Percentiles rank a stretch among this genome's conserved stretches.
phyloP scores from a whole-genome alignment of 2,888 invertebrate species.

The Tipula lateralis region DNA sequence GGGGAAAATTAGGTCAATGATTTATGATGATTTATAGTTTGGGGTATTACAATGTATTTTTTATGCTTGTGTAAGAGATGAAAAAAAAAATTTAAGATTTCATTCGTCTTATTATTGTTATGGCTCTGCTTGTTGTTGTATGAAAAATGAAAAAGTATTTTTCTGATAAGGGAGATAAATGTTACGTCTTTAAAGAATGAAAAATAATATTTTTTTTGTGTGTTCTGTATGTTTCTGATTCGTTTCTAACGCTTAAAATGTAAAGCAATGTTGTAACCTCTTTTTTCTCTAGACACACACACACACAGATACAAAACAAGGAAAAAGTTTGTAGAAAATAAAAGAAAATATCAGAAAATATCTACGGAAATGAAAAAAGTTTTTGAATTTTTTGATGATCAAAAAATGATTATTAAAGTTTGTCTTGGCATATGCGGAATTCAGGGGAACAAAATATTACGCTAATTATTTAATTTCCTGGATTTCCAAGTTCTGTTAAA shows the following conservation, averaged over 20 bases:
- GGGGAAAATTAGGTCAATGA: slow-evolving; percentile 14
- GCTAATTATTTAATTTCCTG: not conserved
- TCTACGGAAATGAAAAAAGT: slow-evolving; percentile 7
- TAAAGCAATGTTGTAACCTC: slow-evolving; percentile 11
- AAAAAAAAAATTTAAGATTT: not conserved
- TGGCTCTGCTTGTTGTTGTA: not conserved
- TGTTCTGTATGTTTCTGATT: not conserved
- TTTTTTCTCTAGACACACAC: not conserved
- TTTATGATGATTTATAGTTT: slow-evolving; percentile 24
- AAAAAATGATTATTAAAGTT: slow-evolving; percentile 9
- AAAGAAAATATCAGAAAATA: not conserved
- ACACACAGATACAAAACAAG: not conserved
- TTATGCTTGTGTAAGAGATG: slow-evolving; percentile 19
- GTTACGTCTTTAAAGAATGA: slow-evolving; percentile 11
- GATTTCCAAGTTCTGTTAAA: not conserved
- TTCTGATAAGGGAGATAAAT: slow-evolving; percentile 14
- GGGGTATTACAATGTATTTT: not conserved
- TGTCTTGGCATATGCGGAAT: not conserved
- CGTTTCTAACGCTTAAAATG: not conserved
- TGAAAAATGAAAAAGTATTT: slow-evolving; percentile 19
- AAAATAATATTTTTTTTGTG: not conserved
- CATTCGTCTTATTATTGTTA: slow-evolving; percentile 24
- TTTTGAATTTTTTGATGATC: not conserved
- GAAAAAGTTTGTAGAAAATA: not conserved
- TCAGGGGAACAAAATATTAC: not conserved